phyloP scores from a whole-genome alignment of 2,888 invertebrate species.

The Acleris cristana region DNA sequence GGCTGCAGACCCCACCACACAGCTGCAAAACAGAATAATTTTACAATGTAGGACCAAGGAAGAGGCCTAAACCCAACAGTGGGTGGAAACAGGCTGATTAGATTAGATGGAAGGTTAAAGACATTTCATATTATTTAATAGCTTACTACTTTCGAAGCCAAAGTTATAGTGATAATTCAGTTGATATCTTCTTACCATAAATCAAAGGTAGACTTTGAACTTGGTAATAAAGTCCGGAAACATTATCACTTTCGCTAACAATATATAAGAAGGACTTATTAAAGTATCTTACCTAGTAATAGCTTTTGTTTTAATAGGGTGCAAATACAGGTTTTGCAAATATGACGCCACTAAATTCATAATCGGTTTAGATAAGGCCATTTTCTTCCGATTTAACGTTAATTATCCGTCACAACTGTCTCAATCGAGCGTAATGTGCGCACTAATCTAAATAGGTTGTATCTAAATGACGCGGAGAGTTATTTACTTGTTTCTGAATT shows the following conservation, averaged over 20 bases:
- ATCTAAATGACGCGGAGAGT: constrained; percentile 19
- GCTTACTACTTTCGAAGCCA: too few species aligned
- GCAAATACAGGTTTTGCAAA: constrained; percentile 88
- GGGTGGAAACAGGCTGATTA: neutral
- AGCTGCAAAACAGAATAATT: constrained; percentile 77
- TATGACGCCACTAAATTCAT: constrained; percentile 88
- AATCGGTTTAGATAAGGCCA: constrained; percentile 89
- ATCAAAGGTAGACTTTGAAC: constrained; percentile 2
- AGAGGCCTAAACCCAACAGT: neutral
- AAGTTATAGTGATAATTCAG: too few species aligned
- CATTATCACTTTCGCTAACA: too few species aligned
- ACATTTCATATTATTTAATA: neutral
- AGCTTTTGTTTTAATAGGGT: constrained; percentile 91
- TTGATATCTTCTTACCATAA: too few species aligned
- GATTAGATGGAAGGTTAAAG: too few species aligned
- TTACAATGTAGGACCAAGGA: neutral
- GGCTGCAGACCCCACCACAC: constrained; percentile 88
- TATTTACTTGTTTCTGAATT: constrained; percentile 22
- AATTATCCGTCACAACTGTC: constrained; percentile 20
- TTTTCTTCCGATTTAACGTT: constrained; percentile 56
- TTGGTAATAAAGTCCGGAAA: neutral
- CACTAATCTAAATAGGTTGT: constrained; percentile 23
- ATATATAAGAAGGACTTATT: neutral
- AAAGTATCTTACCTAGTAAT: constrained; percentile 87
- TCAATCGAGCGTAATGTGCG: constrained; percentile 12